These are phyloP conservation scores for Galaxea fascicularis DNA, from an alignment of 92 coral and sea anemone species.

Conservation along the genomic window DNA sequence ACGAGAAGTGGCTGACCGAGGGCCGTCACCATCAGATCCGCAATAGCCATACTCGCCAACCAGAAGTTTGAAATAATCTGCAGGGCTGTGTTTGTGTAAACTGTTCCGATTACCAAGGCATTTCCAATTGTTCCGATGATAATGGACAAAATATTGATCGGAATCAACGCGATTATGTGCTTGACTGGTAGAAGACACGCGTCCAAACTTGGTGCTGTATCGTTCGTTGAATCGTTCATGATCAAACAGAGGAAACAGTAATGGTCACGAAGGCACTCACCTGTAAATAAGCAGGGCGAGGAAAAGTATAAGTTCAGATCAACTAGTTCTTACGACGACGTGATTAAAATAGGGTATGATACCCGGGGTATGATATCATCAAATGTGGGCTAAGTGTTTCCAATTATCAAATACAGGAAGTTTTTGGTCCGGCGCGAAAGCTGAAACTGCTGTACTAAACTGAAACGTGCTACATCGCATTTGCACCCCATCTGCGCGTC, in stretches of 20 bases:
- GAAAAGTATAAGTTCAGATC: no score
- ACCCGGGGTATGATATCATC: no score
- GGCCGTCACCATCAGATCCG: constrained; percentile 78
- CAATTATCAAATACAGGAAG: no score
- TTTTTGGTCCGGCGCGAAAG: no score
- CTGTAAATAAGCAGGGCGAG: no score
- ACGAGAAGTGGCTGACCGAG: constrained; percentile 81
- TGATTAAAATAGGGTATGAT: no score
- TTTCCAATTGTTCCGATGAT: constrained; percentile 85
- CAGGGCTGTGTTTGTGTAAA: constrained; percentile 76
- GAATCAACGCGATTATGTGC: constrained; percentile 67
- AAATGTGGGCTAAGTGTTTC: no score
- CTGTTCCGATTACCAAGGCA: constrained; percentile 79
- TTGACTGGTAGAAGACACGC: constrained; percentile 49
- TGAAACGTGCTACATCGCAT: no score
- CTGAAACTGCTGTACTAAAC: no score
- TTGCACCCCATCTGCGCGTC: no score
- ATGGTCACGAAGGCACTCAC: not conserved
- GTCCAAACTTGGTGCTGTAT: not conserved
- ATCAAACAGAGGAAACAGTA: not conserved
- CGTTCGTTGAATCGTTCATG: constrained; percentile 26
- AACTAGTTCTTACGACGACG: no score
- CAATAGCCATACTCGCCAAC: constrained; percentile 73
- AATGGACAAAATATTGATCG: constrained; percentile 69
- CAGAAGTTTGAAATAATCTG: constrained; percentile 69